Conservation (phyloP, 2,113 vertebrate genomes). For the Siniperca chuatsi region DNA sequence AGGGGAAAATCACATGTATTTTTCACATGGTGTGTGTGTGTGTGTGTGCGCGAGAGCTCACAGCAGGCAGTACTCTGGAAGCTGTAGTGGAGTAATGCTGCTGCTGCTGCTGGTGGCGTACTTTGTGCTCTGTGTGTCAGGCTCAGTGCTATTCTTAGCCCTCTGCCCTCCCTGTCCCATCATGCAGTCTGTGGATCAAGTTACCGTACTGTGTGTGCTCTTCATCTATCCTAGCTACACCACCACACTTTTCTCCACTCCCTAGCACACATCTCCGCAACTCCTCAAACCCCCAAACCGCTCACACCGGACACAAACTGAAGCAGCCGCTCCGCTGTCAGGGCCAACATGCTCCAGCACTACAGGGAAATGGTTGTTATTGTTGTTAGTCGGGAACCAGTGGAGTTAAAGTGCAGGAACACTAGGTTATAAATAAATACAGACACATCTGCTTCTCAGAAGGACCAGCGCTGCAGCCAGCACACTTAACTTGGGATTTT, state of each 20-base stretch:
- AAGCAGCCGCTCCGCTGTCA: slow-evolving; percentile 42
- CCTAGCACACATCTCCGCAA: background rate
- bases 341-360: slow-evolving; percentile 53
- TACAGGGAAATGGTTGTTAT: slow-evolving; percentile 67
- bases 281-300: slow-evolving; percentile 34
- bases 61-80: slow-evolving; percentile 55
- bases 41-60: slow-evolving; percentile 44
- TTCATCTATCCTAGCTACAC: slow-evolving; percentile 45
- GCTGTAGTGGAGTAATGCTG: slow-evolving; percentile 57
- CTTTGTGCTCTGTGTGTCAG: slow-evolving; percentile 66
- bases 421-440: slow-evolving; percentile 70
- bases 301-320: slow-evolving; percentile 22
- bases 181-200: slow-evolving; percentile 80
- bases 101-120: slow-evolving; percentile 17
- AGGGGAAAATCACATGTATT: slow-evolving; percentile 58
- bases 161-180: slow-evolving; percentile 71
- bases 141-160: slow-evolving; percentile 79
- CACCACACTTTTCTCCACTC: background rate
- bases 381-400: slow-evolving; percentile 67
- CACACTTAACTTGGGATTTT: slow-evolving; percentile 13
- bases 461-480: slow-evolving; percentile 25
- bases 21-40: slow-evolving; percentile 48
- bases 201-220: slow-evolving; percentile 72
- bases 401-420: slow-evolving; percentile 55
- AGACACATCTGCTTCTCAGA: slow-evolving; percentile 56